Evolutionary conservation across 1,140 invertebrate genomes (phyloP).

Genomic region (Cotesia vestalis): DNA sequence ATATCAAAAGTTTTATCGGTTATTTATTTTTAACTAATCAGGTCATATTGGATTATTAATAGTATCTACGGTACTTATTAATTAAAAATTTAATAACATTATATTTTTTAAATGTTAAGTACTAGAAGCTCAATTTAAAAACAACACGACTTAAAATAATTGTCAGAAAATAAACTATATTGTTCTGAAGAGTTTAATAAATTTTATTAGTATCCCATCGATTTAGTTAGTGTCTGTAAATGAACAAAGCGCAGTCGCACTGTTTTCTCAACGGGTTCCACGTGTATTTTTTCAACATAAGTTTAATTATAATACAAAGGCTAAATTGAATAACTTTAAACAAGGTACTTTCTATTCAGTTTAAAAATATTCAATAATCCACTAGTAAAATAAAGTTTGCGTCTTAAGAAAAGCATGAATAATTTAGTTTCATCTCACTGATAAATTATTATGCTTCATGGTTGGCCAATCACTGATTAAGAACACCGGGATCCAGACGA

Average conservation of each 20-base stretch:
- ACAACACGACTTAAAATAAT: neutral
- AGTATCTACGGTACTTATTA: too few relatives aligned
- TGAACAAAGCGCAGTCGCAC: conserved; percentile 2
- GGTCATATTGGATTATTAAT: neutral
- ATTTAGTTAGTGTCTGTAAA: neutral
- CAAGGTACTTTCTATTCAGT: too few relatives aligned
- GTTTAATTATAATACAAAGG: neutral
- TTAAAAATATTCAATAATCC: too few relatives aligned
- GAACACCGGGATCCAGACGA: neutral
- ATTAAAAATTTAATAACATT: neutral
- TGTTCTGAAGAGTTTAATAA: neutral
- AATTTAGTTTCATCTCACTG: neutral
- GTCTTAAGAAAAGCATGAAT: conserved; percentile 1
- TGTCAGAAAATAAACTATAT: neutral
- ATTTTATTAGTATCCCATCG: conserved; percentile 3
- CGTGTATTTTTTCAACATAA: neutral
- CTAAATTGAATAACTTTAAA: neutral
- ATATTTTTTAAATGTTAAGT: too few relatives aligned
- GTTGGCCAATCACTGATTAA: neutral
- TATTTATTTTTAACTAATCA: conserved; percentile 8
- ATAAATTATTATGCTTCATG: conserved; percentile 9
- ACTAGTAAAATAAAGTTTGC: neutral
- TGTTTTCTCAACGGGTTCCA: neutral
- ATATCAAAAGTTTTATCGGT: conserved; percentile 6
- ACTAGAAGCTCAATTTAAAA: too few relatives aligned